Evolutionary conservation across 2,797 vertebrate genomes (phyloP).

Genomic region (Myotis planiceps): DNA sequence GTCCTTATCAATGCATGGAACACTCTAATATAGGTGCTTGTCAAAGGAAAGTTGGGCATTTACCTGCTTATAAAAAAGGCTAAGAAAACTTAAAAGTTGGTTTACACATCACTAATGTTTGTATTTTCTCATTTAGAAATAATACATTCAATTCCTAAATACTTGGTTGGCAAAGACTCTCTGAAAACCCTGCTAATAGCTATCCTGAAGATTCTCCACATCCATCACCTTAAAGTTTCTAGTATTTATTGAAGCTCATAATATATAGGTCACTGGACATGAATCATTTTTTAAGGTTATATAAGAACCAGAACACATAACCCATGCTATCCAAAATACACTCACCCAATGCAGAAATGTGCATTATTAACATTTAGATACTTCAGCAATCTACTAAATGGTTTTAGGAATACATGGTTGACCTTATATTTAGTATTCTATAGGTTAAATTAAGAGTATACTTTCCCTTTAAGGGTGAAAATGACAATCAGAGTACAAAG

Average conservation of each 20-base stretch:
- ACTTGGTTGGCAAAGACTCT: not conserved
- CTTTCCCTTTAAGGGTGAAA: not conserved
- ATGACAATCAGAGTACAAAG: not conserved
- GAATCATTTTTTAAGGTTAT: conserved; percentile 35
- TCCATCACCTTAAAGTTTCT: not conserved
- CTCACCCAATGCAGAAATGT: not conserved
- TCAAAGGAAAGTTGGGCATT: not conserved
- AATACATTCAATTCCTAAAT: not conserved
- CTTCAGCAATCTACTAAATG: not conserved
- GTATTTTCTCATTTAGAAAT: conserved; percentile 26
- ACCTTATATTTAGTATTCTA: conserved; percentile 15
- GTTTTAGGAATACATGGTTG: conserved; percentile 2
- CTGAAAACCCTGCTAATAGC: not conserved
- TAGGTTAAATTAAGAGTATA: conserved; percentile 14
- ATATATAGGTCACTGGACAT: not conserved
- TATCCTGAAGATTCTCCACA: not conserved
- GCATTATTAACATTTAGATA: not conserved
- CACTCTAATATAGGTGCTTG: not conserved
- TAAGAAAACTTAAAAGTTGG: not conserved
- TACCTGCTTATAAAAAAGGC: not conserved
- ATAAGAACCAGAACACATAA: not conserved
- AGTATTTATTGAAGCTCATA: conserved; percentile 3
- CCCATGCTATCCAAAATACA: not conserved
- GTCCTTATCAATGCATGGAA: not conserved
- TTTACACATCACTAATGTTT: not conserved